Base-by-base conservation (phyloP, 2,113 vertebrate species). In the Caranx ignobilis region DNA sequence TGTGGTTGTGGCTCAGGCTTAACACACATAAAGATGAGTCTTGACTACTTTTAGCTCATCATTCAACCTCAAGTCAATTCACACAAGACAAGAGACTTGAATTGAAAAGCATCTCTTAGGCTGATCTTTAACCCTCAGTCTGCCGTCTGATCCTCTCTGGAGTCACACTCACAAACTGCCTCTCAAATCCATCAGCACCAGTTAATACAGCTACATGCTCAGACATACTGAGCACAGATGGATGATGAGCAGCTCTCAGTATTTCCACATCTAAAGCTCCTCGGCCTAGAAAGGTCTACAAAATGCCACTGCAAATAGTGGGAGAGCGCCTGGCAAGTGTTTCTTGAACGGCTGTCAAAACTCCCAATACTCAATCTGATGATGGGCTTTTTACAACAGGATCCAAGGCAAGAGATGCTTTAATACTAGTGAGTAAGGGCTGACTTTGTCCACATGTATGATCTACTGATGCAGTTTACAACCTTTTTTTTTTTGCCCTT, bases 131-230 rank as follows among this genome's bases (percentile, higher is more conserved):
- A 89, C 78, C 87, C 75, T 43, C 55, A 75, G 63, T 55, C 87
- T 75, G 61, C 79, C 21, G 52, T 63, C 71, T 86, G 79, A 85
- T 75, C 57, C 86, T 88, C 71, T 37, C 69, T n/a, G 55, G 86
- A 88, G 70, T 82, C 72, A 60, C 66, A 50, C 69, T 76, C 63
- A 63, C 66, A 48, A 26, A 71, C 56, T 77, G 57, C 84, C 82
- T 86, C 76, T 87, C 65, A 81, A 74, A 90, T 88, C 88, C 65
- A 80, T 88, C 89, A 89, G 77, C 81, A 37, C 37, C 39, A 69
- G 57, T 81, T 84, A 86, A 87, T 84, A 82, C 56, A 69, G 45
- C 60, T 48, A 77, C 76, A 87, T 67, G 67, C 81, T 75, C 45
- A 78, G 77, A 83, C 74, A 75, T 68, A 78, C 64, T 87, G 69